These are phyloP conservation scores for Pasiphila rectangulata DNA, from an alignment of 2,888 invertebrate species.

Conservation along the genomic window DNA sequence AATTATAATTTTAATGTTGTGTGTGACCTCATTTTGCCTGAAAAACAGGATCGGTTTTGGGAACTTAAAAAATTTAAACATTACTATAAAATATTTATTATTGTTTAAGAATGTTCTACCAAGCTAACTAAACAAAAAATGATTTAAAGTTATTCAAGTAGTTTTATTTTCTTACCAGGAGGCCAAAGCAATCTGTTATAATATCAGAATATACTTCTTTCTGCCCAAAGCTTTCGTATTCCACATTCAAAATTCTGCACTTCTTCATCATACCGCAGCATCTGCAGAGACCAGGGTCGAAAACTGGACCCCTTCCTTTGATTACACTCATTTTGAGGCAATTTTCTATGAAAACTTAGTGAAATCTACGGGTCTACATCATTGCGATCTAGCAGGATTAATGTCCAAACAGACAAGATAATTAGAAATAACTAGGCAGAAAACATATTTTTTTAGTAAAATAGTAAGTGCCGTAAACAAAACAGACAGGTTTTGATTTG, in stretches of 20 bases:
- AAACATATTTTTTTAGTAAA: no score
- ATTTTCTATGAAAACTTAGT: neutral
- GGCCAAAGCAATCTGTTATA: conserved; percentile 69
- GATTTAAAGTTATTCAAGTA: neutral
- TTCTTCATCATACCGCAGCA: conserved; percentile 68
- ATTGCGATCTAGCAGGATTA: neutral
- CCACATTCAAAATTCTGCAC: conserved; percentile 64
- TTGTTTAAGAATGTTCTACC: no score
- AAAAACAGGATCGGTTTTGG: no score
- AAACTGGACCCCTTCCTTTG: conserved; percentile 58
- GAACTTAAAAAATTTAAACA: no score
- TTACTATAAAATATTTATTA: no score
- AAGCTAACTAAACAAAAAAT: neutral
- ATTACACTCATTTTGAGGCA: conserved; percentile 45
- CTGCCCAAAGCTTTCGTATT: conserved; percentile 62
- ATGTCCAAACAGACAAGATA: no score
- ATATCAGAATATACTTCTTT: conserved; percentile 70
- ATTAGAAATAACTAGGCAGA: no score
- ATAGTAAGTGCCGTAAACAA: no score
- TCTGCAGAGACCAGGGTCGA: conserved; percentile 65
- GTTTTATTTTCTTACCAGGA: conserved; percentile 51
- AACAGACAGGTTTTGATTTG: no score
- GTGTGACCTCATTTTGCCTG: no score
- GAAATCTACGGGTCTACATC: neutral
- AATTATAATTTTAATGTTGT: no score